Conservation (phyloP, 2,888 invertebrate genomes). For the Agapostemon virescens region DNA sequence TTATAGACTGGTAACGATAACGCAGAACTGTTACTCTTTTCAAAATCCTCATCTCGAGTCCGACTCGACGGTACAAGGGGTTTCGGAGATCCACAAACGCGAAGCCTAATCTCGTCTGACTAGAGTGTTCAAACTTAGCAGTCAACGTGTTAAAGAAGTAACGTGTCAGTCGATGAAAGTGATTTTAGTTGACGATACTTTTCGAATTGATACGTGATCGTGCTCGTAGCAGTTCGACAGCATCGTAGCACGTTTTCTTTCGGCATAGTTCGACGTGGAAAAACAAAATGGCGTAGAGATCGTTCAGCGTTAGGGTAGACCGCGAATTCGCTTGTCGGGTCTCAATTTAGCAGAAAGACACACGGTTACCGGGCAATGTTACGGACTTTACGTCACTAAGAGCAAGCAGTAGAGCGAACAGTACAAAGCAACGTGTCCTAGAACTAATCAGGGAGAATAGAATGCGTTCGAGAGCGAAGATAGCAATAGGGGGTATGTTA, state of each 20-base stretch:
- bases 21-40: too few species aligned
- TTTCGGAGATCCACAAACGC: too few species aligned
- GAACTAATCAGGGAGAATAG: constrained; percentile 29
- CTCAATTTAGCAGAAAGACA: background rate
- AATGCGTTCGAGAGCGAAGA: constrained; percentile 38
- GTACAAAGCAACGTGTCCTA: constrained; percentile 69
- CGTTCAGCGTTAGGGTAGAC: background rate
- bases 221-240: background rate
- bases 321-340: background rate
- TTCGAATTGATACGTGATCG: background rate
- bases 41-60: too few species aligned
- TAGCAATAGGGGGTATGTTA: constrained; percentile 27
- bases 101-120: too few species aligned
- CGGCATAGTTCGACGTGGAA: constrained; percentile 2
- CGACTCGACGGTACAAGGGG: too few species aligned
- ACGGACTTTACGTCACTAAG: constrained; percentile 56
- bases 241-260: background rate
- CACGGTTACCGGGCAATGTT: constrained; percentile 50
- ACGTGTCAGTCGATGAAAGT: background rate
- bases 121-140: too few species aligned
- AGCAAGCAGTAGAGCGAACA: constrained; percentile 68
- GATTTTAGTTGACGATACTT: background rate
- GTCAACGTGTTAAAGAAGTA: background rate
- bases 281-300: background rate
- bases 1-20: too few species aligned